Evolutionary conservation across 2,888 invertebrate genomes (phyloP), one percentile per base, ranked within the genome.

Genomic region (Automeris io): DNA sequence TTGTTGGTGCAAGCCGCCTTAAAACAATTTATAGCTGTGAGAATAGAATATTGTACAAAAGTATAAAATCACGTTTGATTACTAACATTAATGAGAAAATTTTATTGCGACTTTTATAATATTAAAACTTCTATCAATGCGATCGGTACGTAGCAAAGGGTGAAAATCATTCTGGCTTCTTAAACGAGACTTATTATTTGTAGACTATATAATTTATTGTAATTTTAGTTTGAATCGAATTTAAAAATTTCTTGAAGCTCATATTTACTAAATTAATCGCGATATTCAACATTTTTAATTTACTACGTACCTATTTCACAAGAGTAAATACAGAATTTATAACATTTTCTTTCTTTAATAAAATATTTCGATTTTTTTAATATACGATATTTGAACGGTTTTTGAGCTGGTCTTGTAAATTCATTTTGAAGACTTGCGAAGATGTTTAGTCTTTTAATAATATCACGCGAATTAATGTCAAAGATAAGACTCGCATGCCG

Each of bases 61-160:
- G n/a, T n/a, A 79, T 80, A 82, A 82, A 79, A 74, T 80, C 72
- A 82, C 81, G 81, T 82, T 81, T 80, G 77, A 81, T 70, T 76
- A 72, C 67, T 75, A 74, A 64, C 71, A 74, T 85, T 86, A 83
- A 86, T 85, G 85, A 83, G 82, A 85, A 85, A 86, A 86, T 75
- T 85, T 86, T 70, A 70, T 79, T 80, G 69, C 76, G 72, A 78
- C 80, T 82, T 76, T 72, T 75, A 77, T 80, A 81, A 78, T 73
- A 81, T 72, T 76, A 69, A 67, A 83, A 83, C 71, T 82, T 82
- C 77, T 80, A 75, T 81, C 80, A 78, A 82, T 74, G 56, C 68
- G 70, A 64, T 74, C 72, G 46, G 46, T 33, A 35, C 19, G 33
- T 40, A 36, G 38, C 40, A 68, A 73, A 74, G 72, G 73, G 70